Evolutionary conservation across 1,140 invertebrate species (phyloP).

Genomic region (Saccostrea glomerata): DNA sequence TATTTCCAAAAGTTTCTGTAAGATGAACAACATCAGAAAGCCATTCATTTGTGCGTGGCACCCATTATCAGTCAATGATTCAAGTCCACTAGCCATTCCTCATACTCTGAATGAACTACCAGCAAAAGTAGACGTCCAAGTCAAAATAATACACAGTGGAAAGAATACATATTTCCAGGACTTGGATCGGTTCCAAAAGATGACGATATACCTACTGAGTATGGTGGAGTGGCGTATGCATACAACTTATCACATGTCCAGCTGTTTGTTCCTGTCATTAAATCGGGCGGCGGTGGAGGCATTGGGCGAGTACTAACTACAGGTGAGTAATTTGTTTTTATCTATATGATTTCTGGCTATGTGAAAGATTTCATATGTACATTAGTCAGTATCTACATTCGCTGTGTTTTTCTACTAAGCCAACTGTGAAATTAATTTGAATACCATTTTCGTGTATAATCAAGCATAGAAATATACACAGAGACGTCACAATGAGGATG

Average conservation of each 20-base stretch:
- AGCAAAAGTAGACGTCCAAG: neutral
- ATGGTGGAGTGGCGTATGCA: slow-evolving; percentile 5
- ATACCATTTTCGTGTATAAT: no score
- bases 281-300: neutral
- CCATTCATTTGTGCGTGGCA: neutral
- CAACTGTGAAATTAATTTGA: no score
- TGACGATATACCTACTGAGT: neutral
- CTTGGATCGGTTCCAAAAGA: neutral
- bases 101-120: neutral
- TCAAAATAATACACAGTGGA: neutral
- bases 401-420: no score
- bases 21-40: no score
- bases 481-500: no score
- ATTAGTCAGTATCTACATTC: no score
- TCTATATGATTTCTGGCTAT: no score
- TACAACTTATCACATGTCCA: neutral
- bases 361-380: no score
- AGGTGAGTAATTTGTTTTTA: neutral
- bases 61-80: neutral
- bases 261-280: neutral
- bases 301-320: neutral
- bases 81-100: neutral
- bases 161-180: slow-evolving; percentile 32
- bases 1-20: no score
- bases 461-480: no score